These are phyloP conservation scores for Cyclina sinensis DNA, from an alignment of 1,140 invertebrate genomes.

Conservation along the genomic window DNA sequence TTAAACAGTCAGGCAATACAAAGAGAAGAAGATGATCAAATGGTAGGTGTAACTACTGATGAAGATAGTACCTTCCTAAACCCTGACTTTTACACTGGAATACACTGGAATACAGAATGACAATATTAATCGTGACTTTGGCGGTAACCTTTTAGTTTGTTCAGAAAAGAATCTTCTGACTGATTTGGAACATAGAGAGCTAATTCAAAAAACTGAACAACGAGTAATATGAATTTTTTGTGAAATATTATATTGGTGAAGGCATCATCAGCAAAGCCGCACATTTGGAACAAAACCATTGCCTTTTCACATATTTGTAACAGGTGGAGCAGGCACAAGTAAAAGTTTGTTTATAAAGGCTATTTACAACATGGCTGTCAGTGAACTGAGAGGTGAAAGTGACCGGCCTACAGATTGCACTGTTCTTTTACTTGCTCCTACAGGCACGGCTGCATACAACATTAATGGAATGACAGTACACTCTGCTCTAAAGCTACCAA, in stretches of 20 bases:
- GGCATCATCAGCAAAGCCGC: background rate
- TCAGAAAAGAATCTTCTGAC: background rate
- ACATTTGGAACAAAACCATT: background rate
- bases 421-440: conserved; percentile 28
- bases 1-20: conserved; percentile 8
- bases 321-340: conserved; percentile 31
- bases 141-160: background rate
- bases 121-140: background rate
- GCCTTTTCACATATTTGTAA: conserved; percentile 20
- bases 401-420: conserved; percentile 26
- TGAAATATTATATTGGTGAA: conserved; percentile 9
- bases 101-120: background rate
- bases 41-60: background rate
- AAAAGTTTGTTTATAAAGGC: conserved; percentile 29
- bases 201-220: background rate
- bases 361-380: conserved; percentile 39
- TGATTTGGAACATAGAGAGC: conserved; percentile 18
- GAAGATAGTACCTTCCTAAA: background rate
- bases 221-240: background rate
- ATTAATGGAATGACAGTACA: conserved; percentile 44
- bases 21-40: conserved; percentile 5
- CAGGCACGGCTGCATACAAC: conserved; percentile 37
- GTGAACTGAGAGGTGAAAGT: conserved; percentile 4
- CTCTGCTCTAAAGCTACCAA: conserved; percentile 36
- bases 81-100: conserved; percentile 4